Evolutionary conservation across 2,113 vertebrate genomes (phyloP).

Genomic region (Bos javanicus): DNA sequence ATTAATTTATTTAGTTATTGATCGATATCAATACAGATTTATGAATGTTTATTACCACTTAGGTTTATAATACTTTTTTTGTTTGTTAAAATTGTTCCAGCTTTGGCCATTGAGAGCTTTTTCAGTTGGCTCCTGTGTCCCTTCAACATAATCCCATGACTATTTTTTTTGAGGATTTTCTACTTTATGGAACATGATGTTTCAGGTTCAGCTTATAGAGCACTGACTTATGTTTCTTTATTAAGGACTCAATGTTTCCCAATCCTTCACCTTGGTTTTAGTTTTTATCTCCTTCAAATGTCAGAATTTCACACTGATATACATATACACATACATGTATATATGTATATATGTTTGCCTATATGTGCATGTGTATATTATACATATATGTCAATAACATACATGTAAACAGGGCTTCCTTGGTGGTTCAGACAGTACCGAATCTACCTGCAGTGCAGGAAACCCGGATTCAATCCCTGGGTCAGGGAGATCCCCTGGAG

Average conservation of each 20-base stretch:
- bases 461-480: too few species aligned
- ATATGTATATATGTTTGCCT: too few species aligned
- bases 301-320: neutral
- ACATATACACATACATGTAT: neutral
- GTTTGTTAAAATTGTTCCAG: neutral
- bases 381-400: too few species aligned
- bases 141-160: neutral
- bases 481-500: too few species aligned
- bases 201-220: neutral
- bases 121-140: neutral
- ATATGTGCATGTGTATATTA: too few species aligned
- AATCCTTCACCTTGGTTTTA: neutral
- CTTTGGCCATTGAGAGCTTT: neutral
- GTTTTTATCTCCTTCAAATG: neutral
- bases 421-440: too few species aligned
- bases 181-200: neutral
- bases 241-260: neutral
- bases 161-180: neutral
- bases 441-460: too few species aligned
- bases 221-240: neutral
- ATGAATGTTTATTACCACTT: neutral
- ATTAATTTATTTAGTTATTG: neutral
- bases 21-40: neutral
- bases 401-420: too few species aligned
- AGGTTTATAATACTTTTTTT: neutral